Percentiles rank a stretch among this genome's conserved stretches.
Evolutionary conservation across 2,113 vertebrate genomes (phyloP).

Genomic region (Clarias batrachus): DNA sequence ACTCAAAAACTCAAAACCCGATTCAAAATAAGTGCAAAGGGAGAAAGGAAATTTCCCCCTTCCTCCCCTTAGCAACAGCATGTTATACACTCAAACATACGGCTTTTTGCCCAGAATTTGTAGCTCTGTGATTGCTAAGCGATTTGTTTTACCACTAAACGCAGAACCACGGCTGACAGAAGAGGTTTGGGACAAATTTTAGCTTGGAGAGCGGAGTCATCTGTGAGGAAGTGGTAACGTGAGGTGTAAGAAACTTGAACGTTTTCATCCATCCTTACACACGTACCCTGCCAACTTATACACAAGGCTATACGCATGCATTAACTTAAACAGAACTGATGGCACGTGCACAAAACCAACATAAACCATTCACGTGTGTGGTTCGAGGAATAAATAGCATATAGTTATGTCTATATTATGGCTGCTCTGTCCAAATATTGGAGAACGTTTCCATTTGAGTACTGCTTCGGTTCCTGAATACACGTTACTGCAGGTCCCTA

Average conservation of each 20-base stretch:
- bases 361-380: not conserved
- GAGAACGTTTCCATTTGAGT: not conserved
- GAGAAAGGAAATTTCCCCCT: slow-evolving; percentile 5
- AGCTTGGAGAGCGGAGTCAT: slow-evolving; percentile 10
- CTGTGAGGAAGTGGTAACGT: slow-evolving; percentile 30
- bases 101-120: slow-evolving; percentile 5
- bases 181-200: slow-evolving; percentile 26
- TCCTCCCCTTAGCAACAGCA: not conserved
- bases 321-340: slow-evolving; percentile 3
- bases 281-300: slow-evolving; percentile 20
- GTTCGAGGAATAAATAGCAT: slow-evolving; percentile 11
- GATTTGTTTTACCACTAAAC: slow-evolving; percentile 4
- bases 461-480: not conserved
- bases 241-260: not conserved
- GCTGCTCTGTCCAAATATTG: not conserved
- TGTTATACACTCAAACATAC: not conserved
- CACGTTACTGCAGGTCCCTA: not conserved
- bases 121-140: not conserved
- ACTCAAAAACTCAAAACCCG: slow-evolving; percentile 34
- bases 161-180: slow-evolving; percentile 21
- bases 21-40: slow-evolving; percentile 23
- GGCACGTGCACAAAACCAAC: slow-evolving; percentile 28
- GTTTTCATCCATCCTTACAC: not conserved
- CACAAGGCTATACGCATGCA: slow-evolving; percentile 14
- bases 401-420: not conserved